These are phyloP conservation scores for Alosa sapidissima DNA, from an alignment of 2,797 vertebrate genomes.

Conservation along the genomic window DNA sequence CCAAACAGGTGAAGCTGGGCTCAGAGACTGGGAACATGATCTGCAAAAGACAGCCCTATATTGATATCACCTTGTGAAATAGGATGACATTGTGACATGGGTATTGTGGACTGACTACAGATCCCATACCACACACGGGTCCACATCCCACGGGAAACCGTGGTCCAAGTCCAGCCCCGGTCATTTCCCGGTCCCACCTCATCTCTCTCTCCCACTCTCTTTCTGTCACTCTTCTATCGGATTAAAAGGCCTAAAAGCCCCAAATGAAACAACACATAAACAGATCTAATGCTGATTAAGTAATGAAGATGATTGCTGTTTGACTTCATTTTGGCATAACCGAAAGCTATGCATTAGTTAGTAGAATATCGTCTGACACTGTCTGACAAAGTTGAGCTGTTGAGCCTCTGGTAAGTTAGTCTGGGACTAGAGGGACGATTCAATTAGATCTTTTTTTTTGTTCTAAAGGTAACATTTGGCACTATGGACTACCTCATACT, in stretches of 20 bases:
- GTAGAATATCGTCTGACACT: neutral
- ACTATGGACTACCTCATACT: neutral
- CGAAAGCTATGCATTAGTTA: neutral
- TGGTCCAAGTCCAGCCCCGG: too few relatives aligned
- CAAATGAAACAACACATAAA: too few relatives aligned
- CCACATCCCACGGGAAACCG: too few relatives aligned
- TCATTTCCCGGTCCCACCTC: too few relatives aligned
- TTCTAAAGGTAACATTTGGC: neutral
- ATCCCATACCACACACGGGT: too few relatives aligned
- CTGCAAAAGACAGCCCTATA: neutral
- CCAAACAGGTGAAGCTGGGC: neutral
- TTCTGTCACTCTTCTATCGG: too few relatives aligned
- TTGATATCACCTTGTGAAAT: neutral
- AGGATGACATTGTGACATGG: neutral
- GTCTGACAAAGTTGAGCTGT: neutral
- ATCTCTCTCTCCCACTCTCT: too few relatives aligned
- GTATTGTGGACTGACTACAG: neutral
- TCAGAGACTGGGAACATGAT: neutral
- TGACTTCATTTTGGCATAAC: neutral
- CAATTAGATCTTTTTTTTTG: neutral
- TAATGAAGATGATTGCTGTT: neutral
- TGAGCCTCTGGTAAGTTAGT: too few relatives aligned
- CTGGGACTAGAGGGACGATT: neutral
- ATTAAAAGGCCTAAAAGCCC: too few relatives aligned
- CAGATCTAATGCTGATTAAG: neutral